Evolutionary conservation across 2,888 invertebrate genomes (phyloP), one percentile per base, ranked within the genome.

Genomic region (Tenthredo scrophulariae): DNA sequence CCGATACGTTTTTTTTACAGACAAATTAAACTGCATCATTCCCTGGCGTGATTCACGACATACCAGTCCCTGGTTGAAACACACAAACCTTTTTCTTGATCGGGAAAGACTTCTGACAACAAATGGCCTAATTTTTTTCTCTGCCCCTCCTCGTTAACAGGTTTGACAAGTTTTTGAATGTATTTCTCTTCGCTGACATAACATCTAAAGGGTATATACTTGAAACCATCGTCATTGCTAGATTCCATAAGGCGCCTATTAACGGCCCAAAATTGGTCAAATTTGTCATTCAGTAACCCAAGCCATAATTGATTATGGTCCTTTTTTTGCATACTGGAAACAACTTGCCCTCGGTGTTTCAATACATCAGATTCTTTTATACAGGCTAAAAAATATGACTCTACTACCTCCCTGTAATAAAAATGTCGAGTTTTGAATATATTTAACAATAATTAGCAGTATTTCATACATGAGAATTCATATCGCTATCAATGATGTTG

Each of bases 261-360:
- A 15, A 99, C 97, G 3, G 98, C 97, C 99, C 99, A 99, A 93
- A 99, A 99, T 93, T 99, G 99, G 93, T 99, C 99, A 94, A 99
- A 99, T 94, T 98, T 98, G 93, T 99, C 98, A 95, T 99, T 98
- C 91, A 97, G 96, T 87, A 99, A 94, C 43, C 99, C 99, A 77
- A 97, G 95, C 99, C 99, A 99, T 18, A 99, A 94, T 91, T 99
- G 98, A 93, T 97, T 98, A 92, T 99, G 99, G 91, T 99, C 99
- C 92, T 98, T 98, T 91, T 98, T 98, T 91, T 98, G 98, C 98
- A 98, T 98, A 87, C 96, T 96, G 43, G 97, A 97, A 89, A 98
- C 97, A 26, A 98, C 96, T 93, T 97, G 97, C 9, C 98, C 97
- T 88, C 98, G 95, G 92, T 99, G 99, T 93, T 99, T 99, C 70